Conservation (phyloP, 2,113 vertebrate genomes). For the Heliornis fulica region DNA sequence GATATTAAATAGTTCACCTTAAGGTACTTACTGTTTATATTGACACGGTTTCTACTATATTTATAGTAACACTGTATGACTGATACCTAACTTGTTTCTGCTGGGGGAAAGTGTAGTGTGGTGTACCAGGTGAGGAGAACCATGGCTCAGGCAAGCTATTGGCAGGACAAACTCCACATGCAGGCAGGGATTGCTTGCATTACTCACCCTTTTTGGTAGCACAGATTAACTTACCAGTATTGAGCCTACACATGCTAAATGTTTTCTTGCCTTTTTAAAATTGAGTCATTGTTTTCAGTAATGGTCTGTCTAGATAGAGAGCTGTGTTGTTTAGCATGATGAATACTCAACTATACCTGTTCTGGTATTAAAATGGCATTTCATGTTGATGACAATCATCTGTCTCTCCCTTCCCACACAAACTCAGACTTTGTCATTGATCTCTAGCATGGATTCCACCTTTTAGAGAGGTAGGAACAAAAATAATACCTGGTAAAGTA, state of each 20-base stretch:
- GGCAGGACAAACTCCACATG: neutral
- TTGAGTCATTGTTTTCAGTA: neutral
- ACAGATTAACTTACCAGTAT: neutral
- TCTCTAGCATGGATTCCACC: neutral
- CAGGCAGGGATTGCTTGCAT: neutral
- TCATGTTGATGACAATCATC: neutral
- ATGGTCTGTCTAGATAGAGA: neutral
- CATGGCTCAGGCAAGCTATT: neutral
- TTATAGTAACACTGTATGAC: neutral
- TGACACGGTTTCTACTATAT: neutral
- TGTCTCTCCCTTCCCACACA: neutral
- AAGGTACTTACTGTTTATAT: neutral
- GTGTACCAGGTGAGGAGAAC: neutral
- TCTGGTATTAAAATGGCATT: neutral
- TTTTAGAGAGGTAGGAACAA: neutral
- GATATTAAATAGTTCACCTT: neutral
- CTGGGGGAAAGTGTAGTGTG: no score
- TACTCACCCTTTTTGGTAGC: neutral
- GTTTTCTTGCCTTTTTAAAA: neutral
- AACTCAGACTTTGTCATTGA: neutral
- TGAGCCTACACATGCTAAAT: neutral
- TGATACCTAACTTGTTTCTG: neutral
- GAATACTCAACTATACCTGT: neutral
- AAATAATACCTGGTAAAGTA: neutral
- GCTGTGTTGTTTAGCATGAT: neutral